Percentiles rank a stretch among this genome's conserved stretches.
Conservation (phyloP, 2,888 invertebrate species). For the Stramonita haemastoma region DNA sequence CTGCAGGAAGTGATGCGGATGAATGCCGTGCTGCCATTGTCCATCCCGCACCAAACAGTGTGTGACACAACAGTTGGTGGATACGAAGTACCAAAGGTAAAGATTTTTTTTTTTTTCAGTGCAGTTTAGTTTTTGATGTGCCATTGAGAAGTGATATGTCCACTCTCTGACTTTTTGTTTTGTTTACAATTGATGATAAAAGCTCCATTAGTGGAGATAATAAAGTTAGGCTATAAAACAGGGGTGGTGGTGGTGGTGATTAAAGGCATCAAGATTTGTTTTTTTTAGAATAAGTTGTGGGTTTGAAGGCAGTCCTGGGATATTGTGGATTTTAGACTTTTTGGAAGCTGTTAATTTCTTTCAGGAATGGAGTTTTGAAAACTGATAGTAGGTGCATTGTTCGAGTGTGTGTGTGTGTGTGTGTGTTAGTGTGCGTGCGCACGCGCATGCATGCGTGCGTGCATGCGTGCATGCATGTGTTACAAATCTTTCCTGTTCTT, state of each 20-base stretch:
- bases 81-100: slow-evolving; percentile 48
- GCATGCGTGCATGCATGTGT: neutral
- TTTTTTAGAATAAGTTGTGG: neutral
- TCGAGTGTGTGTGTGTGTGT: slow-evolving; percentile 8
- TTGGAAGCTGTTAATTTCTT: neutral
- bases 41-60: slow-evolving; percentile 54
- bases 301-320: neutral
- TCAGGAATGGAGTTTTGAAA: no score
- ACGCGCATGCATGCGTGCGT: neutral
- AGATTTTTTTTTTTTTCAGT: no score
- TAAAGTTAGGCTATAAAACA: neutral
- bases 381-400: neutral
- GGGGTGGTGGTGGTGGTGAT: neutral
- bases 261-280: neutral
- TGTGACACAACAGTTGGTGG: slow-evolving; percentile 58
- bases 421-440: no score
- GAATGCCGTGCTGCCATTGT: slow-evolving; percentile 53
- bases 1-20: slow-evolving; percentile 63
- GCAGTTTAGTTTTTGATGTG: neutral
- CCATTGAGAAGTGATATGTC: neutral
- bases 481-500: no score
- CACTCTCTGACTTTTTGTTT: neutral
- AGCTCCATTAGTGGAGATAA: neutral
- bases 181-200: no score
- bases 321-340: neutral